Percentiles rank a stretch among this genome's conserved stretches.
phyloP scores from a whole-genome alignment of 2,888 invertebrate species.

The Coelopa pilipes region DNA sequence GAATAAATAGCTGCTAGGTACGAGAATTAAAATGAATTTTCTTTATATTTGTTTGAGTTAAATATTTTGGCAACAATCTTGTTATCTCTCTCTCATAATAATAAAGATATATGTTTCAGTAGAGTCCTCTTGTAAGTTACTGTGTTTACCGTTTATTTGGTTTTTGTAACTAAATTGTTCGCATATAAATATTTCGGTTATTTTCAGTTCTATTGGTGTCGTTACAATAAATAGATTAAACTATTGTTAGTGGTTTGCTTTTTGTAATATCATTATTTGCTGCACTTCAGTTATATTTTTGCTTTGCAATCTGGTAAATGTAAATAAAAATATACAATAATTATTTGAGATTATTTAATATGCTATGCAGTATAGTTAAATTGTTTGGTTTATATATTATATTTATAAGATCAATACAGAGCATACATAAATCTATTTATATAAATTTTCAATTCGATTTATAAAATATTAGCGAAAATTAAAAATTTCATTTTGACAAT shows the following conservation, averaged over 20 bases:
- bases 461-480: slow-evolving; percentile 28
- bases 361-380: slow-evolving; percentile 42
- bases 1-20: no score
- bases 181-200: slow-evolving; percentile 40
- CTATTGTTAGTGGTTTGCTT: slow-evolving; percentile 35
- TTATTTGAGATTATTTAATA: slow-evolving; percentile 34
- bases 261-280: slow-evolving; percentile 32
- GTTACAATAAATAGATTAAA: slow-evolving; percentile 32
- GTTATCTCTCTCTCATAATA: slow-evolving; percentile 61
- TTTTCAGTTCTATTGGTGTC: slow-evolving; percentile 43
- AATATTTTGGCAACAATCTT: slow-evolving; percentile 63
- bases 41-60: slow-evolving; percentile 48
- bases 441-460: slow-evolving; percentile 34
- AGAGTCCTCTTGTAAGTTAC: slow-evolving; percentile 36
- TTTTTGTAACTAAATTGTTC: slow-evolving; percentile 44
- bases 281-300: slow-evolving; percentile 24
- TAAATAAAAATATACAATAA: slow-evolving; percentile 39
- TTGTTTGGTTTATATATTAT: slow-evolving; percentile 35
- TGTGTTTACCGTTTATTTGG: slow-evolving; percentile 23
- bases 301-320: slow-evolving; percentile 35
- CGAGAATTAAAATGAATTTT: slow-evolving; percentile 34
- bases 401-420: slow-evolving; percentile 34
- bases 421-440: slow-evolving; percentile 31
- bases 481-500: slow-evolving; percentile 19
- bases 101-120: slow-evolving; percentile 42